These are phyloP conservation scores for Prinia subflava DNA, from an alignment of 2,113 vertebrate species.

Conservation along the genomic window DNA sequence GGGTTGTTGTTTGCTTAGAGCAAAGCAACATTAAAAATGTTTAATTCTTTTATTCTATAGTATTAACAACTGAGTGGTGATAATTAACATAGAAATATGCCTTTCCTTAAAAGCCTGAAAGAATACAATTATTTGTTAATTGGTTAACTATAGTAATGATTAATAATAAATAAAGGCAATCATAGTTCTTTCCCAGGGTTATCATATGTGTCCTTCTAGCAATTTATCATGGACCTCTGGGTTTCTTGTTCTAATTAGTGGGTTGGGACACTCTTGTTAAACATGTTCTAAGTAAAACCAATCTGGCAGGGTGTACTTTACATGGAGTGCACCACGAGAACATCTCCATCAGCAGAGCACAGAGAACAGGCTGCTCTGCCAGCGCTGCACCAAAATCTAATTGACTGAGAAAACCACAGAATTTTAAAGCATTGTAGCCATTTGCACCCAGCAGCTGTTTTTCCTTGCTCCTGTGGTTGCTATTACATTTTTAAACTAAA, in stretches of 20 bases:
- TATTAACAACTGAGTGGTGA: conserved; percentile 4
- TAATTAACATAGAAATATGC: conserved; percentile 1
- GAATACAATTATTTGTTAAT: conserved; percentile 43
- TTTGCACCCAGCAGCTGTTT: neutral
- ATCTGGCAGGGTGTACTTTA: neutral
- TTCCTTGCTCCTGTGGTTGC: neutral
- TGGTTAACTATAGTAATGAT: conserved; percentile 20
- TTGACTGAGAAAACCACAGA: neutral
- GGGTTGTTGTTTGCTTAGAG: neutral
- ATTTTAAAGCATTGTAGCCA: neutral
- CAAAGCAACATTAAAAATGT: conserved; percentile 13
- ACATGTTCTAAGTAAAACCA: neutral
- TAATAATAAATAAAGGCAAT: conserved; percentile 56
- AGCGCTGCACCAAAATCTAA: neutral
- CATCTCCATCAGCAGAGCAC: neutral
- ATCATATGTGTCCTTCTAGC: neutral
- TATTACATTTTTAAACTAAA: neutral
- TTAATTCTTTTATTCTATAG: conserved; percentile 32
- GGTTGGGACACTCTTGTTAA: neutral
- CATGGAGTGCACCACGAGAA: neutral
- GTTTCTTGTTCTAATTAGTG: conserved; percentile 27
- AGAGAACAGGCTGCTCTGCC: neutral
- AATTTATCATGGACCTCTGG: conserved; percentile 17
- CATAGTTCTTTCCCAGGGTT: conserved; percentile 13
- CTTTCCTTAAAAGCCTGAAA: conserved; percentile 16